Conservation (phyloP, 2,113 vertebrate species). For the Smithornis capensis region DNA sequence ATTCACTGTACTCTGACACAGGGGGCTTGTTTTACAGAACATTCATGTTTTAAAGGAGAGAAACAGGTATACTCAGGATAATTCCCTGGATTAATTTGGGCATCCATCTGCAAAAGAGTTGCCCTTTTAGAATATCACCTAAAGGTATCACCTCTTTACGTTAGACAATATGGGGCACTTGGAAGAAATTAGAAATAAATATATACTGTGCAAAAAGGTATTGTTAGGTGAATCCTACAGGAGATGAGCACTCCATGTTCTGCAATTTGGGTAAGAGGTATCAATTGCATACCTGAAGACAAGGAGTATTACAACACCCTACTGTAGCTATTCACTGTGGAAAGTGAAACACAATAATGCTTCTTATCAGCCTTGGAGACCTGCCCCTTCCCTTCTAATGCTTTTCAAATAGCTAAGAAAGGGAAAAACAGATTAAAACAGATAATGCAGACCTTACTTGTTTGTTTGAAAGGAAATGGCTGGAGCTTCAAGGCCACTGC, state of each 20-base stretch:
- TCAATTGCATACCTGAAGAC: not conserved
- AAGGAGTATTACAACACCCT: not conserved
- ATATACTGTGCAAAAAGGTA: not conserved
- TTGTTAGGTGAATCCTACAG: not conserved
- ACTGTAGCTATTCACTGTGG: not conserved
- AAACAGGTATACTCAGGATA: not conserved
- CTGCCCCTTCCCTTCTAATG: not conserved
- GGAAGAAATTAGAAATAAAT: not conserved
- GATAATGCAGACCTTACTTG: not conserved
- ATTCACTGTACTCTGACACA: not conserved
- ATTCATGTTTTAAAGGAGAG: not conserved
- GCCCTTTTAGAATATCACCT: not conserved
- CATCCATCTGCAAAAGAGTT: not conserved
- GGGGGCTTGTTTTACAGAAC: not conserved
- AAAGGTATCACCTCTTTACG: not conserved
- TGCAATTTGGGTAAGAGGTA: not conserved
- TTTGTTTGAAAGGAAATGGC: not conserved
- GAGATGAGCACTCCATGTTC: not conserved
- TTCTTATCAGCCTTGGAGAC: slow-evolving; percentile 13
- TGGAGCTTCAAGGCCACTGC: not conserved
- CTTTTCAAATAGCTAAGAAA: not conserved
- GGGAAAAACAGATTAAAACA: not conserved
- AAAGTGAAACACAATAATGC: slow-evolving; percentile 38
- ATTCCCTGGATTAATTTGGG: not conserved
- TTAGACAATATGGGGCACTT: not conserved